Conservation (phyloP, 2,888 invertebrate genomes). For the Mongoloraphidia duomilia region DNA sequence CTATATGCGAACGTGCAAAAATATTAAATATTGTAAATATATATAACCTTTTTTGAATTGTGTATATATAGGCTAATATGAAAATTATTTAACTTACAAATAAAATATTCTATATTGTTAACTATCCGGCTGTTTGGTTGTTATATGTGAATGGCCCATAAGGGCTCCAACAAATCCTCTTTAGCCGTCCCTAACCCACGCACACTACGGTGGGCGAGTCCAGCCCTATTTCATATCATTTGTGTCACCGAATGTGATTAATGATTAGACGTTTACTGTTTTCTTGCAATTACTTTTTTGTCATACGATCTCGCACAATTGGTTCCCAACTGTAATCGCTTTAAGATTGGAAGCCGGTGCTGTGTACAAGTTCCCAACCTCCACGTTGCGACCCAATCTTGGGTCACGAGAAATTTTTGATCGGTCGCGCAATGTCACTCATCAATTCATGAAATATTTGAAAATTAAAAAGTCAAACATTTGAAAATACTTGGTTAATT, state of each 20-base stretch:
- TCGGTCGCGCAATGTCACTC: neutral
- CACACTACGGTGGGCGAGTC: constrained; percentile 6
- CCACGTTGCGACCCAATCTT: constrained; percentile 12
- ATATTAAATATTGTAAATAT: constrained; percentile 17
- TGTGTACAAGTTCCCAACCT: no score
- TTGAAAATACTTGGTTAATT: no score
- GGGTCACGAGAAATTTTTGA: constrained; percentile 9
- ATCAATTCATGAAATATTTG: neutral
- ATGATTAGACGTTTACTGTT: neutral
- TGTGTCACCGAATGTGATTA: no score
- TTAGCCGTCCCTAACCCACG: constrained; percentile 12
- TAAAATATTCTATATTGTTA: constrained; percentile 24
- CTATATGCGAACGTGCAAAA: constrained; percentile 17
- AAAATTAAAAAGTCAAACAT: constrained; percentile 1
- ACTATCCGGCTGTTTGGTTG: constrained; percentile 25
- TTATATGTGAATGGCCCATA: constrained; percentile 19
- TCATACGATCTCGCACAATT: neutral
- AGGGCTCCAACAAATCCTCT: constrained; percentile 8
- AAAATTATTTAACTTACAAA: constrained; percentile 13
- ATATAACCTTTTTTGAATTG: constrained; percentile 20
- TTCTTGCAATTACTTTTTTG: neutral
- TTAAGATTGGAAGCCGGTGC: no score
- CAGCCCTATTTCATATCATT: neutral
- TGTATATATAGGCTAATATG: constrained; percentile 19
- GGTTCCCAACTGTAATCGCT: no score